Evolutionary conservation across 2,888 invertebrate genomes (phyloP).

Genomic region (Melipona beecheii): DNA sequence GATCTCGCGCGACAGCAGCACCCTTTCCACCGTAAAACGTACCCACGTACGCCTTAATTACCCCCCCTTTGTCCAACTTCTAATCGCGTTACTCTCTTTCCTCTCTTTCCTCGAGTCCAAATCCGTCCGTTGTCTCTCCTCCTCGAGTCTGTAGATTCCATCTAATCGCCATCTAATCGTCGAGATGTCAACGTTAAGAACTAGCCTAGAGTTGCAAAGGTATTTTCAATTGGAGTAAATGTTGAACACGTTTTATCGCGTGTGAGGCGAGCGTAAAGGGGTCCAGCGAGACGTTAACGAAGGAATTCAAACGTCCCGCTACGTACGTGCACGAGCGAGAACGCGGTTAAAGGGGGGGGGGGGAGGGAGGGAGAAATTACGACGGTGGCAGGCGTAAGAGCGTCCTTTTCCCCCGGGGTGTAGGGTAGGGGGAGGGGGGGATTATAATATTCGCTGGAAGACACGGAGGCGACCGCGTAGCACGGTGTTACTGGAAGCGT

Average conservation of each 20-base stretch:
- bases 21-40: not conserved
- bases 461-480: constrained; percentile 42
- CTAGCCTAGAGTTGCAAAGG: no score
- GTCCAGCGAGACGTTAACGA: constrained; percentile 42
- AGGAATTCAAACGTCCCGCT: constrained; percentile 28
- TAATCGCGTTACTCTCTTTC: not conserved
- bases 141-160: no score
- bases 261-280: constrained; percentile 10
- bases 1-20: constrained; percentile 3
- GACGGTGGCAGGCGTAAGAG: constrained; percentile 36
- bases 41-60: not conserved
- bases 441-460: constrained; percentile 55
- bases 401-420: constrained; percentile 16
- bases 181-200: no score
- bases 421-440: not conserved
- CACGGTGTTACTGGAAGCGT: constrained; percentile 38
- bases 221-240: no score
- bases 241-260: not conserved
- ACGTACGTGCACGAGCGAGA: not conserved
- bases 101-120: no score
- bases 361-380: constrained; percentile 36
- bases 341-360: not conserved
- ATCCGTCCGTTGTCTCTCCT: no score
- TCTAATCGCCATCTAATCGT: no score
- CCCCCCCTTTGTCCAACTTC: no score